Conservation (phyloP, 2,888 invertebrate genomes). For the Embidobia sp. region DNA sequence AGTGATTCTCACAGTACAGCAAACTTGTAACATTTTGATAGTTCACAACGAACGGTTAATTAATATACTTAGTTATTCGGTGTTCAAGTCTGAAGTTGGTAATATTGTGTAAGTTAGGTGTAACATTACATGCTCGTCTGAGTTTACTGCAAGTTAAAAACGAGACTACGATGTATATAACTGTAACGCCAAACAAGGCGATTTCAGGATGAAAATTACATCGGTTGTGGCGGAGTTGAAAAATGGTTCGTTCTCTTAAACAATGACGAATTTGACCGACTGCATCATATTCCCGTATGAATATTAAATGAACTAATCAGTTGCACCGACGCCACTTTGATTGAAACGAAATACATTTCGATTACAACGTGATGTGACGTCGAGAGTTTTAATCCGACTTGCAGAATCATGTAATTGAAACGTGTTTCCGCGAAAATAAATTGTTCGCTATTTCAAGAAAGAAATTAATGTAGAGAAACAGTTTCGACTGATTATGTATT, state of each 20-base stretch:
- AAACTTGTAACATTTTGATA: too few species aligned
- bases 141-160: neutral
- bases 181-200: too few species aligned
- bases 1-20: too few species aligned
- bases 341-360: conserved; percentile 38
- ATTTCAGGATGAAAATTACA: too few species aligned
- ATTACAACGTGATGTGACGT: conserved; percentile 1
- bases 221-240: neutral
- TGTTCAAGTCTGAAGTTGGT: neutral
- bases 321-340: conserved; percentile 1
- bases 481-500: too few species aligned
- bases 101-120: conserved; percentile 1
- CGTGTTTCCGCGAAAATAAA: too few species aligned
- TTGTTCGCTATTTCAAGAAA: too few species aligned
- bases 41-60: neutral
- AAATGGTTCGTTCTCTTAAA: too few species aligned
- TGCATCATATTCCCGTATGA: conserved; percentile 8
- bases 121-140: neutral
- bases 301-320: conserved; percentile 36
- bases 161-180: too few species aligned
- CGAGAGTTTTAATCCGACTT: conserved; percentile 10
- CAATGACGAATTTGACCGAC: neutral
- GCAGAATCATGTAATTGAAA: too few species aligned
- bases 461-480: too few species aligned
- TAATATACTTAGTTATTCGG: conserved; percentile 3